Percentiles rank a stretch among this genome's conserved stretches.
These are phyloP conservation scores for Empis stercorea DNA, from an alignment of 2,888 invertebrate species.

Conservation along the genomic window DNA sequence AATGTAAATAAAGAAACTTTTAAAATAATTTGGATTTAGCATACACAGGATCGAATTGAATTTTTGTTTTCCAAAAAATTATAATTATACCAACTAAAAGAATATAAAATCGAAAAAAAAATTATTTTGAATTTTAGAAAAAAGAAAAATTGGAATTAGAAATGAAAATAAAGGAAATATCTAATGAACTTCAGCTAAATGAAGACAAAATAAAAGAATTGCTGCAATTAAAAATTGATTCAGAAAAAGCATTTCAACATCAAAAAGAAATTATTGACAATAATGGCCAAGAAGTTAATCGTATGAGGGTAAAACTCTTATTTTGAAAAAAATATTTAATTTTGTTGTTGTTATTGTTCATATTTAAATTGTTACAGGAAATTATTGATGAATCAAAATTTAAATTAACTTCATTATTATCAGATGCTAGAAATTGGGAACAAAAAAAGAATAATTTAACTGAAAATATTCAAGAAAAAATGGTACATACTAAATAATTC, in stretches of 20 bases:
- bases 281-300: conserved; percentile 26
- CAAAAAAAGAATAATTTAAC: conserved; percentile 12
- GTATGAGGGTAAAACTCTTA: conserved; percentile 15
- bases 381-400: conserved; percentile 16
- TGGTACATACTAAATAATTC: conserved; percentile 5
- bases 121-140: conserved; percentile 22
- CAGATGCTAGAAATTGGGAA: conserved; percentile 11
- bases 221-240: conserved; percentile 27
- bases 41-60: too few species aligned
- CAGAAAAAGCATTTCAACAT: conserved; percentile 33
- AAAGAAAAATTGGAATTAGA: conserved; percentile 34
- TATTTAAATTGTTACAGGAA: conserved; percentile 14
- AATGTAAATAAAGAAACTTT: too few species aligned
- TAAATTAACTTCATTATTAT: conserved; percentile 16
- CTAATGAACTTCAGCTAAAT: conserved; percentile 18
- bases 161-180: too few species aligned
- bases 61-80: too few species aligned
- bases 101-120: too few species aligned
- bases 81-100: too few species aligned
- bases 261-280: conserved; percentile 27
- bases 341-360: not conserved
- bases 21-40: too few species aligned
- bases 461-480: conserved; percentile 8
- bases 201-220: conserved; percentile 30
- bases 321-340: not conserved